Evolutionary conservation across 92 coral and sea anemone genomes (phyloP).

Genomic region (Zoanthus solanderi): DNA sequence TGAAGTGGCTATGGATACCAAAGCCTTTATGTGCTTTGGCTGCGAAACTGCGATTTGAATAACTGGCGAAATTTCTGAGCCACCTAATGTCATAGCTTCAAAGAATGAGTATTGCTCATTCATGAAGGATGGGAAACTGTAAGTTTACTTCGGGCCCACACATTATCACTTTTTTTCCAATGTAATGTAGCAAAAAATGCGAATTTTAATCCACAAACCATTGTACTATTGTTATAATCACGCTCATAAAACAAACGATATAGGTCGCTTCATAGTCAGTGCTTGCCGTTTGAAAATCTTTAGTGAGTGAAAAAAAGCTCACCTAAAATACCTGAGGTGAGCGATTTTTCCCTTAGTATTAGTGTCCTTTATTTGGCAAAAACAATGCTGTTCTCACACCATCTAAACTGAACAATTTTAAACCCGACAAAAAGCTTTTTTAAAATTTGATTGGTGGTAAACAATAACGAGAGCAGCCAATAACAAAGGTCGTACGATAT

Average conservation of each 20-base stretch:
- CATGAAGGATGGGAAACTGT: slow-evolving; percentile 48
- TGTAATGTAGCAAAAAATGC: slow-evolving; percentile 31
- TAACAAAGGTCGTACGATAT: too few species aligned
- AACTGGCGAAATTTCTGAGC: slow-evolving; percentile 55
- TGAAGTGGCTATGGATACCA: slow-evolving; percentile 4
- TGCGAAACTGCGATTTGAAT: not conserved
- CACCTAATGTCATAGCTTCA: slow-evolving; percentile 52
- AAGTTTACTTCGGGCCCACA: slow-evolving; percentile 9
- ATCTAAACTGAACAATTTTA: too few species aligned
- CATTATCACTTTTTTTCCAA: not conserved
- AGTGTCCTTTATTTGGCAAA: too few species aligned
- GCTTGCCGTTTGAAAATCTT: not conserved
- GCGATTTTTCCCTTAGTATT: too few species aligned
- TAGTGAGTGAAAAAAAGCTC: too few species aligned
- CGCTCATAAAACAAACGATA: not conserved
- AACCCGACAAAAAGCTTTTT: too few species aligned
- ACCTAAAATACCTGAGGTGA: too few species aligned
- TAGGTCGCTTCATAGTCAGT: not conserved
- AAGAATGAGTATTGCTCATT: slow-evolving; percentile 58
- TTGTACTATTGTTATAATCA: not conserved
- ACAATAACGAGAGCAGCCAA: too few species aligned
- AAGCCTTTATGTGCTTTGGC: not conserved
- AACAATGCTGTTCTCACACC: too few species aligned
- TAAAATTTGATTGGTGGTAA: too few species aligned
- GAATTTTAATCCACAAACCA: slow-evolving; percentile 36